phyloP scores from a whole-genome alignment of 1,140 invertebrate genomes.

The Cylas formicarius region DNA sequence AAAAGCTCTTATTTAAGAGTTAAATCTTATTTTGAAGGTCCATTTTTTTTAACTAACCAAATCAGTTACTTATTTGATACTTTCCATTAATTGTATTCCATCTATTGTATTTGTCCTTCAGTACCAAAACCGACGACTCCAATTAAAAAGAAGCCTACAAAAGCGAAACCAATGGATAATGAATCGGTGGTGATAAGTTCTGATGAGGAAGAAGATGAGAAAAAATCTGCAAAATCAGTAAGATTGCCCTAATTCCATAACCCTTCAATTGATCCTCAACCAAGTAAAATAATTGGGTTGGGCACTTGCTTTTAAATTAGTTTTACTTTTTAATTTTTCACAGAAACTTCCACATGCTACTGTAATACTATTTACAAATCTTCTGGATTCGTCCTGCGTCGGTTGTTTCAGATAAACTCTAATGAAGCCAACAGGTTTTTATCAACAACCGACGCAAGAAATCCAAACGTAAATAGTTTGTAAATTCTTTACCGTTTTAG shows the following conservation, averaged over 20 bases:
- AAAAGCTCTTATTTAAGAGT: too few species aligned
- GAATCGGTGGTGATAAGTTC: conserved; percentile 60
- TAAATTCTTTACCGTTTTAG: too few species aligned
- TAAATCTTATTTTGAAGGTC: too few species aligned
- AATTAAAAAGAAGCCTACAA: conserved; percentile 22
- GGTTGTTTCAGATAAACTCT: conserved; percentile 10
- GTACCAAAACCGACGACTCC: not conserved
- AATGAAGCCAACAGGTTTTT: too few species aligned
- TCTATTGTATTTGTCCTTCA: too few species aligned
- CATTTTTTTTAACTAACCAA: conserved; percentile 13
- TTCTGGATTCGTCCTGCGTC: too few species aligned
- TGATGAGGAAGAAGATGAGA: conserved; percentile 50
- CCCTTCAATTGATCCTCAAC: too few species aligned
- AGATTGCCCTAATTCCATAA: conserved; percentile 6
- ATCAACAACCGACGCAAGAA: too few species aligned
- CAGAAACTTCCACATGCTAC: too few species aligned
- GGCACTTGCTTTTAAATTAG: not conserved
- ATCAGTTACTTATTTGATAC: not conserved
- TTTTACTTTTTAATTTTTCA: not conserved
- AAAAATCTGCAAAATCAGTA: conserved; percentile 23
- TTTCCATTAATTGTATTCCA: not conserved
- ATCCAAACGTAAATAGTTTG: too few species aligned
- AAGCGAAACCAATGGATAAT: conserved; percentile 43
- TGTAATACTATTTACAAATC: too few species aligned
- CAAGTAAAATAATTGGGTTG: not conserved